Evolutionary conservation across 2,888 invertebrate species (phyloP).

Genomic region (Agrochola circellaris): DNA sequence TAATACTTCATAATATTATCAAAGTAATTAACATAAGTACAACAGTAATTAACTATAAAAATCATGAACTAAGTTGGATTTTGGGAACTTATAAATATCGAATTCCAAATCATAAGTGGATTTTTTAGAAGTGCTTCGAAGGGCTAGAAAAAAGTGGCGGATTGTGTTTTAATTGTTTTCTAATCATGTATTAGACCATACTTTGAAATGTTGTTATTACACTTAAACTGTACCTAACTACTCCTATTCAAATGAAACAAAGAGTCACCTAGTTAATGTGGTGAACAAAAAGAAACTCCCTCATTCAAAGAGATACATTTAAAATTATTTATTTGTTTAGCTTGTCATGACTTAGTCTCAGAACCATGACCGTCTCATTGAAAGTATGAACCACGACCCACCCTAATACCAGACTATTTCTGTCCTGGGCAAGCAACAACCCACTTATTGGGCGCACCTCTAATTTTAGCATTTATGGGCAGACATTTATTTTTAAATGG

Average conservation of each 20-base stretch:
- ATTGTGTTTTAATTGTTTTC: no score
- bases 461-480: conserved; percentile 64
- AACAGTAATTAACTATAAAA: background rate
- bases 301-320: conserved; percentile 9
- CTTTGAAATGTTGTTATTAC: background rate
- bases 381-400: conserved; percentile 69
- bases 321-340: conserved; percentile 57
- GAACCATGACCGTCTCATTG: conserved; percentile 60
- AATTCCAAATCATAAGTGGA: background rate
- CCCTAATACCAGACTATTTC: conserved; percentile 78
- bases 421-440: conserved; percentile 67
- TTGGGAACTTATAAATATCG: background rate
- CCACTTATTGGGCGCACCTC: conserved; percentile 69
- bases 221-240: background rate
- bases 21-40: background rate
- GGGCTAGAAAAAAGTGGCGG: background rate
- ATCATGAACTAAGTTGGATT: no score
- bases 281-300: background rate
- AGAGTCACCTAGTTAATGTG: background rate
- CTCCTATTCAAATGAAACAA: background rate
- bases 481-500: conserved; percentile 57
- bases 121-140: background rate
- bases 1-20: background rate
- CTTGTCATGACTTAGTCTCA: conserved; percentile 37
- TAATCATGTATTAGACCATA: background rate